Evolutionary conservation across 2,888 invertebrate species (phyloP).

Genomic region (Dione juno): DNA sequence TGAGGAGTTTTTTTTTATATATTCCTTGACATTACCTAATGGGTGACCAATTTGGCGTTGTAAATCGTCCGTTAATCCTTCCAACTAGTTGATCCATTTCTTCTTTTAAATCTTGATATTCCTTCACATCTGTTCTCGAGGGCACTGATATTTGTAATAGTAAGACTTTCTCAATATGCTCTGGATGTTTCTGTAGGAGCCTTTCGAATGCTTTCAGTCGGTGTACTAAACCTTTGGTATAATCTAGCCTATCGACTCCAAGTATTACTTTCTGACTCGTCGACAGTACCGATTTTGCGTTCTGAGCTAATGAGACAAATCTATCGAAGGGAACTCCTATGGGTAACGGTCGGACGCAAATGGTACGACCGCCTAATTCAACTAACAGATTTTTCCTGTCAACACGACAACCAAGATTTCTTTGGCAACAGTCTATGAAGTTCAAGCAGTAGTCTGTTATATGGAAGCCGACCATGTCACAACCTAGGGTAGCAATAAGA

Average conservation of each 20-base stretch:
- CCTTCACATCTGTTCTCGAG: conserved; percentile 94
- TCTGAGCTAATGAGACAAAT: conserved; percentile 91
- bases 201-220: conserved; percentile 91
- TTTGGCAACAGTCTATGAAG: conserved; percentile 95
- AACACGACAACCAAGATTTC: conserved; percentile 93
- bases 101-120: conserved; percentile 94
- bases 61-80: conserved; percentile 93
- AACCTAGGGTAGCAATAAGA: conserved; percentile 78
- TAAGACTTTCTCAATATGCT: conserved; percentile 92
- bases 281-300: conserved; percentile 86
- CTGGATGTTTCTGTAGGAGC: conserved; percentile 91
- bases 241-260: conserved; percentile 94
- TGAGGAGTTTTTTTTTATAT: too few relatives aligned
- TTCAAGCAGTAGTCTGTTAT: conserved; percentile 95
- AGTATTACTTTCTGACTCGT: conserved; percentile 91
- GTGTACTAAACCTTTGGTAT: conserved; percentile 94
- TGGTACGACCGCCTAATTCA: conserved; percentile 93
- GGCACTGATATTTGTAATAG: conserved; percentile 94
- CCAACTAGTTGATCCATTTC: conserved; percentile 96
- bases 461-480: conserved; percentile 97
- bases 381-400: conserved; percentile 93
- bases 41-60: conserved; percentile 96
- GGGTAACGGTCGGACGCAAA: conserved; percentile 91
- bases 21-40: conserved; percentile 79
- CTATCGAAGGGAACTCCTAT: conserved; percentile 95